Evolutionary conservation across 2,797 vertebrate species (phyloP).

Genomic region (Rousettus madagascariensis): DNA sequence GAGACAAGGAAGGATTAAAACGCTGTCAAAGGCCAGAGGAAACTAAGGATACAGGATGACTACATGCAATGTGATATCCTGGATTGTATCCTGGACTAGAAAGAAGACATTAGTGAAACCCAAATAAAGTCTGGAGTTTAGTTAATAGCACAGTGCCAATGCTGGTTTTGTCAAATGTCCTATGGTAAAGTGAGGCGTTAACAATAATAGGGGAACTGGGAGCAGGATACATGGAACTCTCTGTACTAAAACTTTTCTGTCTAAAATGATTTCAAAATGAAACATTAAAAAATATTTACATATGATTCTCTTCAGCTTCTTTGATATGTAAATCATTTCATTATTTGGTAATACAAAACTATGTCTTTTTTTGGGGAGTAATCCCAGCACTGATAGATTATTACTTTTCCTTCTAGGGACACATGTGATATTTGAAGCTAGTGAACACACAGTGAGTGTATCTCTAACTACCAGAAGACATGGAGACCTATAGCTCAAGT

Average conservation of each 20-base stretch:
- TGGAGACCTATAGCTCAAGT: background rate
- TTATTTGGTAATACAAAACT: background rate
- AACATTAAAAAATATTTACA: background rate
- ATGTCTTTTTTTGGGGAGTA: background rate
- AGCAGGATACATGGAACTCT: background rate
- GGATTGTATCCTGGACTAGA: background rate
- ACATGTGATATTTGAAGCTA: background rate
- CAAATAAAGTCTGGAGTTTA: background rate
- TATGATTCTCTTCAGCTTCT: background rate
- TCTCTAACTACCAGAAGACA: background rate
- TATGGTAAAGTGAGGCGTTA: background rate
- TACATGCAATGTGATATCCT: background rate
- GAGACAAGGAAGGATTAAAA: background rate
- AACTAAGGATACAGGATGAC: background rate
- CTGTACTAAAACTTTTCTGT: background rate
- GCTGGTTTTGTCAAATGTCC: background rate
- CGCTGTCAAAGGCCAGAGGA: background rate
- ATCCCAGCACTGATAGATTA: background rate
- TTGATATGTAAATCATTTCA: background rate
- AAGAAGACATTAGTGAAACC: background rate
- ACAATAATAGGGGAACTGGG: background rate
- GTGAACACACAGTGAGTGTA: background rate
- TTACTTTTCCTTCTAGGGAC: background rate
- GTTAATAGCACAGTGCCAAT: background rate
- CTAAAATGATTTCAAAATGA: slow-evolving; percentile 31